Base-by-base conservation (phyloP, 2,113 vertebrate genomes). In the Scopus umbretta region DNA sequence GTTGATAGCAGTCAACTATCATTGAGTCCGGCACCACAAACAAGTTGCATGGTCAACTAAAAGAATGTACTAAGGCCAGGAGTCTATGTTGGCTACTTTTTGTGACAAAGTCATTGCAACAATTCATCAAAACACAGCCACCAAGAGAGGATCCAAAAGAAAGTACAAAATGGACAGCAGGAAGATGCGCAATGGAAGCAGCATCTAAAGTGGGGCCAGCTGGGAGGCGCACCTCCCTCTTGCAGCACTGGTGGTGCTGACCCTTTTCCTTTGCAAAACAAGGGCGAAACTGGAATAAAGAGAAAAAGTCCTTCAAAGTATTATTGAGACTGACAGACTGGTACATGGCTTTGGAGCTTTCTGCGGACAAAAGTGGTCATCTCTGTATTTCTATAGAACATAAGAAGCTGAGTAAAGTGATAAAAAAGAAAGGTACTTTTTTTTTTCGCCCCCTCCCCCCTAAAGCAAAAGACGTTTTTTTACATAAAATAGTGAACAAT, bases 401-500 rank as follows among this genome's bases (percentile, higher is more conserved):
- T 17, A 92, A 52, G 43, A 73, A 83, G 20, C 56, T 59, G 34
- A 63, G 26, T 49, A 76, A 92, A 88, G 16, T 11, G 15, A 27
- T 53, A 61, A 80, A 36, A 94, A 79, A 76, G 15, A 68, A 86
- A 61, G 16, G 42, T 29, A 16, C 14, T 13, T 25, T 7, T 59
- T 26, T 68, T 59, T 75, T 27, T 16, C n/a, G n/a, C n/a, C n/a
- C n/a, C n/a, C n/a, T n/a, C n/a, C n/a, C n/a, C 15, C 40, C 63
- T 59, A 71, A 91, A 90, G 30, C 3, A 1, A 93, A 90, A 92
- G 73, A 65, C 15, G 7, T 78, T 87, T 86, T 86, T 80, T 74
- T 79, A 92, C 29, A 81, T 91, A 84, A 92, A 94, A 84, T 50
- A 87, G 6, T 58, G 80, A 97, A 76, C 80, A 82, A 81, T 84